Conservation (phyloP, 92 coral and sea anemone species). For the Meandrina meandrites region DNA sequence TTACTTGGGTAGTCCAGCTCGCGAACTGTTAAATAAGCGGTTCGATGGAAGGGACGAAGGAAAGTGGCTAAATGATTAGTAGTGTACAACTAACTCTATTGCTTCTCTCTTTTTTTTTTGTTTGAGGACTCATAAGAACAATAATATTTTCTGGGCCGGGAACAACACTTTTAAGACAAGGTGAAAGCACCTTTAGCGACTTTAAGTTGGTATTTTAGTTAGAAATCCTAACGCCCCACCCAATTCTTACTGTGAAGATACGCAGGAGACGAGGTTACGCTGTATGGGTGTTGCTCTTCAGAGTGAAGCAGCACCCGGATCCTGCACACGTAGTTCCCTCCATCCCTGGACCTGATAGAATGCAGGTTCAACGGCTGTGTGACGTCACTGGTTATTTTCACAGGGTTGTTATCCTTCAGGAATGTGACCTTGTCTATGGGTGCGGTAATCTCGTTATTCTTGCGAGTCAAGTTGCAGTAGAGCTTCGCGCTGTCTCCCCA, state of each 20-base stretch:
- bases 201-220: too few species aligned
- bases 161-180: too few species aligned
- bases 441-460: slow-evolving; percentile 24
- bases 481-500: slow-evolving; percentile 46
- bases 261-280: slow-evolving; percentile 5
- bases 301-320: not conserved
- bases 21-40: too few species aligned
- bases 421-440: slow-evolving; percentile 14
- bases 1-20: too few species aligned
- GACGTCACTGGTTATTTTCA: slow-evolving; percentile 10
- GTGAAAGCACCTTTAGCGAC: too few species aligned
- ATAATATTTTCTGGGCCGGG: too few species aligned
- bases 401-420: not conserved
- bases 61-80: too few species aligned
- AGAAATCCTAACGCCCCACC: not conserved
- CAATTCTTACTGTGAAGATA: slow-evolving; percentile 24
- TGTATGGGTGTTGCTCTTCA: not conserved
- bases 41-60: too few species aligned
- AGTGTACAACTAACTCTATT: too few species aligned
- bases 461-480: slow-evolving; percentile 48
- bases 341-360: slow-evolving; percentile 14
- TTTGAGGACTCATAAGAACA: too few species aligned
- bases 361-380: slow-evolving; percentile 3
- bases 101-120: too few species aligned
- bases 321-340: slow-evolving; percentile 13